Evolutionary conservation across 2,888 invertebrate species (phyloP).

Genomic region (Pemphredon lugubris): DNA sequence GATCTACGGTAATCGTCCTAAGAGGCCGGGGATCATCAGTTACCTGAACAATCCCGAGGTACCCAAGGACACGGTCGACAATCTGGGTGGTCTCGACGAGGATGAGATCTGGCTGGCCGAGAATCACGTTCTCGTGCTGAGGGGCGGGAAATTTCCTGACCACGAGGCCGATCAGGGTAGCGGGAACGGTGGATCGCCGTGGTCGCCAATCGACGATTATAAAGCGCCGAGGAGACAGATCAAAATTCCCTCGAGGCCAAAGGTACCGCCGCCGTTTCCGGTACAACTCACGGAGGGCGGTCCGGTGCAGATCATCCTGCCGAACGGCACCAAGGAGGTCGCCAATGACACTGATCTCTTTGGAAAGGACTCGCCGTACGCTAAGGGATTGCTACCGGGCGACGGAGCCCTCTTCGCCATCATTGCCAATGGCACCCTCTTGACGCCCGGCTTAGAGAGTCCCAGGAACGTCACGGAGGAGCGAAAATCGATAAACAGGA

Average conservation of each 20-base stretch:
- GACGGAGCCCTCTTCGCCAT: slow-evolving; percentile 82
- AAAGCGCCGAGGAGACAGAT: slow-evolving; percentile 92
- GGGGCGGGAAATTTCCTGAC: slow-evolving; percentile 88
- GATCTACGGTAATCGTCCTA: slow-evolving; percentile 86
- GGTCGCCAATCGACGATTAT: slow-evolving; percentile 93
- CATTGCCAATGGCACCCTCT: slow-evolving; percentile 82
- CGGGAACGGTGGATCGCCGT: slow-evolving; percentile 74
- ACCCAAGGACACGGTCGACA: slow-evolving; percentile 89
- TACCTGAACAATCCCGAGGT: slow-evolving; percentile 92
- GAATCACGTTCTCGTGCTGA: slow-evolving; percentile 91
- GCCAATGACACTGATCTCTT: slow-evolving; percentile 65
- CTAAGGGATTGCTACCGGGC: slow-evolving; percentile 79
- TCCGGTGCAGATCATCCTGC: slow-evolving; percentile 92
- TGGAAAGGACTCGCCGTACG: slow-evolving; percentile 75
- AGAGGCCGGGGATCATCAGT: slow-evolving; percentile 91
- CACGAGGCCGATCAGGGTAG: slow-evolving; percentile 54
- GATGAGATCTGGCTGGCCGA: slow-evolving; percentile 96
- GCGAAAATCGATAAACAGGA: not conserved
- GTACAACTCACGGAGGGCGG: slow-evolving; percentile 93
- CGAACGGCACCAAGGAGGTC: slow-evolving; percentile 89
- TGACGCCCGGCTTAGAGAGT: slow-evolving; percentile 20
- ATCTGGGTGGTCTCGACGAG: slow-evolving; percentile 90
- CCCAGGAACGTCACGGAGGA: slow-evolving; percentile 82
- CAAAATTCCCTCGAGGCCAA: slow-evolving; percentile 90
- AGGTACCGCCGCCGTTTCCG: slow-evolving; percentile 96